Conservation (phyloP, 2,797 vertebrate species). For the Coregonus ussuriensis region DNA sequence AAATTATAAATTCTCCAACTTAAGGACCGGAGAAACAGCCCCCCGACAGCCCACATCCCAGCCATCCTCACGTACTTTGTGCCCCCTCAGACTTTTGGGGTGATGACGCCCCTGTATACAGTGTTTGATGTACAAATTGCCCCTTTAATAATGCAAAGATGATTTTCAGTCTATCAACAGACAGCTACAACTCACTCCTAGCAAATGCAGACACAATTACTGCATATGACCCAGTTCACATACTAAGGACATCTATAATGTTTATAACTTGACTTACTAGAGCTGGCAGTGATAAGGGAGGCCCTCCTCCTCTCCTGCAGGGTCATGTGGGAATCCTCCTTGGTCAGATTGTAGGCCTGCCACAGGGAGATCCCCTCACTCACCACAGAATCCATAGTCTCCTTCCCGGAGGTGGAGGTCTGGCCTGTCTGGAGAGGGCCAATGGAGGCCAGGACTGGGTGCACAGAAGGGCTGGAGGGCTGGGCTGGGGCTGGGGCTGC, state of each 20-base stretch:
- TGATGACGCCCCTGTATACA: no score
- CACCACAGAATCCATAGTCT: constrained; percentile 56
- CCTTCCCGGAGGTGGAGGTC: constrained; percentile 27
- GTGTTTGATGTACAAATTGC: no score
- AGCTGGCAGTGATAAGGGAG: constrained; percentile 64
- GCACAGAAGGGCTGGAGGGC: constrained; percentile 66
- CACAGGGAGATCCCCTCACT: constrained; percentile 66
- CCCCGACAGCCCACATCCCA: no score
- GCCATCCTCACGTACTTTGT: no score
- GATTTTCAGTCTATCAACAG: no score
- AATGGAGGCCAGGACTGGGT: constrained; percentile 42
- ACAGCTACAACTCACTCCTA: constrained; percentile 17
- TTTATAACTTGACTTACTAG: constrained; percentile 59
- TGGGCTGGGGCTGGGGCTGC: background rate
- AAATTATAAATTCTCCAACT: no score
- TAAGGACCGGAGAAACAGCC: no score
- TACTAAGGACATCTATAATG: constrained; percentile 14
- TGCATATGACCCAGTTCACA: background rate
- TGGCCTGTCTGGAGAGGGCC: constrained; percentile 49
- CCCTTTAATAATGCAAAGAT: no score
- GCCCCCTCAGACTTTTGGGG: no score
- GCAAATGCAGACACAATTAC: background rate
- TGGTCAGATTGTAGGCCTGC: constrained; percentile 71
- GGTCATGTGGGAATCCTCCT: constrained; percentile 46
- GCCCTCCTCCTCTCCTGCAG: constrained; percentile 59